Conservation (phyloP, 2,888 invertebrate genomes). For the Mythimna ferrago region DNA sequence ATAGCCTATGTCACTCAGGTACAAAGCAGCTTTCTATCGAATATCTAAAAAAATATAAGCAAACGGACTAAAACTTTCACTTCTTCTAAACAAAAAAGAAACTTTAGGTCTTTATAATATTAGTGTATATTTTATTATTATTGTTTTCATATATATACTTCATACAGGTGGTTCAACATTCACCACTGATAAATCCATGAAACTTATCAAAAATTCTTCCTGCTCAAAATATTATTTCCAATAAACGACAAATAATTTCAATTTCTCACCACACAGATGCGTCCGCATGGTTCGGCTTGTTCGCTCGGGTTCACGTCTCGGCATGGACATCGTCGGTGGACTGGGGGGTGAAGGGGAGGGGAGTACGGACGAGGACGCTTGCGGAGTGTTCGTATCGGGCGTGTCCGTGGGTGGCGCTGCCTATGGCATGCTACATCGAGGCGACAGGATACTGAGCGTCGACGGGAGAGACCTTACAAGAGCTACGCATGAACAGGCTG, state of each 20-base stretch:
- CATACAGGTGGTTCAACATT: background rate
- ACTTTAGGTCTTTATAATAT: too few species aligned
- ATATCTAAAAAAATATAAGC: too few species aligned
- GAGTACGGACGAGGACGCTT: constrained; percentile 81
- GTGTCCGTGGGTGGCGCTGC: constrained; percentile 86
- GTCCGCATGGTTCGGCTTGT: constrained; percentile 88
- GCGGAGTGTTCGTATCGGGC: constrained; percentile 88
- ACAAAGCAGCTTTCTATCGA: too few species aligned
- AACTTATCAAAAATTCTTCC: background rate
- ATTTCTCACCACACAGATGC: constrained; percentile 72
- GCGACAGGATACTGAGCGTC: constrained; percentile 94
- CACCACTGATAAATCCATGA: too few species aligned
- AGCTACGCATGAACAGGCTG: constrained; percentile 95
- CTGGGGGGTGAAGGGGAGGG: constrained; percentile 84
- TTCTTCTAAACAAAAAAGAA: too few species aligned
- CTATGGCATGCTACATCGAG: constrained; percentile 91
- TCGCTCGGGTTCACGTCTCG: constrained; percentile 87
- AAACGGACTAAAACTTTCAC: too few species aligned
- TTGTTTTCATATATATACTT: background rate
- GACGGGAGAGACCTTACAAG: constrained; percentile 93
- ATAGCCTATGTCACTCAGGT: too few species aligned
- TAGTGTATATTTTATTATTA: too few species aligned
- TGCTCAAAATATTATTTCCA: background rate
- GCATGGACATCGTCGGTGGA: constrained; percentile 89
- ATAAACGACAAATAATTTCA: constrained; percentile 11